Base-by-base conservation (phyloP, 2,888 invertebrate species). In the Orthosia gracilis region DNA sequence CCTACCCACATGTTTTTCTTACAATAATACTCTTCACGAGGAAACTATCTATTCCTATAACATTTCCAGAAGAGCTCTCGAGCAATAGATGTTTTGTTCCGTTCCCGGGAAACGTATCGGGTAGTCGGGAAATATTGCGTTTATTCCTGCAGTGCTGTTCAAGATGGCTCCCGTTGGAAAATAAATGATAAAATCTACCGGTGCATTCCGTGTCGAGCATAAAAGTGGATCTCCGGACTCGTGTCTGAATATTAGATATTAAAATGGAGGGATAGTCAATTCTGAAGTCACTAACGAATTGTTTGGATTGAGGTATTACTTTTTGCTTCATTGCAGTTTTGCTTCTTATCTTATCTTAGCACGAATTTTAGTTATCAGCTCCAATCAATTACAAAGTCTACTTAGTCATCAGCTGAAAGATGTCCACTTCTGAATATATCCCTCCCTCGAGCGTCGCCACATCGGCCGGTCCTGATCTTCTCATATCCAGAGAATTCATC, bases 21-120 rank as follows among this genome's bases (percentile, higher is more conserved):
- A 11, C 7, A 62, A 45, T 50, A 55, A 78, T 18, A 62, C 18
- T 45, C 45, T 2, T n/a, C 4, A n/a, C 55, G 21, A 47, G 7
- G 73, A 63, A 72, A 52, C 47, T 13, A 17, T 54, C 7, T 67
- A 18, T 64, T 68, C 17, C 9, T 63, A 18, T 49, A 76, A 26
- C 55, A 40, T 61, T 57, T 26, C 18, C n/a, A 57, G 26, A 18
- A 65, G 59, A 65, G 26, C 54, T 62, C 62, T 66, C 12, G 15
- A 65, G 50, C 58, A 82, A 50, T 26, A 66, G 21, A 40, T 82
- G 78, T 70, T 77, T 54, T 52, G 83, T 82, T 59, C 65, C 45
- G 40, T 23, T 77, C 21, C 31, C n/a, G 54, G 26, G 57, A 62
- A 69, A n/a, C 15, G n/a, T 66, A 77, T 65, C 59, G 73, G 13